Conservation (phyloP, 2,113 vertebrate species). For the Australoheros scitulus region DNA sequence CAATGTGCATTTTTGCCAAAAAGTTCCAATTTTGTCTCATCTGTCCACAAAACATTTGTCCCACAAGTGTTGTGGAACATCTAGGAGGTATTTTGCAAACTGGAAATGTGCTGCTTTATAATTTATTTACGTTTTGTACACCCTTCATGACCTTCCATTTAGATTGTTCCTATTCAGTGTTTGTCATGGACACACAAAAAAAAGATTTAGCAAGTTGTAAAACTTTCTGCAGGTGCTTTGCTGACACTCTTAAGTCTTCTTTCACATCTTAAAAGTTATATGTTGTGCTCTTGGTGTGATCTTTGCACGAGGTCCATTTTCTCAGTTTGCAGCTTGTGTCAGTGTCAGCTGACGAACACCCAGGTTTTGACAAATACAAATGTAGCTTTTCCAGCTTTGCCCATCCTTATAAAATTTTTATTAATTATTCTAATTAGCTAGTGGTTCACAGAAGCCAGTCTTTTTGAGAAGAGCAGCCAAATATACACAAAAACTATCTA, state of each 20-base stretch:
- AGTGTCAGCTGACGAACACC: neutral
- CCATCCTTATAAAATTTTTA: neutral
- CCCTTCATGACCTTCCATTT: neutral
- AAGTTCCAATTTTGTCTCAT: slow-evolving; percentile 10
- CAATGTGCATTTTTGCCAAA: neutral
- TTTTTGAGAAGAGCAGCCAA: neutral
- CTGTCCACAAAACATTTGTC: neutral
- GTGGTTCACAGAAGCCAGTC: neutral
- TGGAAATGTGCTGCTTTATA: neutral
- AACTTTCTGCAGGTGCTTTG: neutral
- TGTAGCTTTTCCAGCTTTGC: neutral
- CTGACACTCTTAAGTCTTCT: neutral
- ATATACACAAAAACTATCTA: slow-evolving; percentile 1
- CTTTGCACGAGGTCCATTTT: neutral
- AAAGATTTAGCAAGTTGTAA: neutral
- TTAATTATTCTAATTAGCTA: neutral
- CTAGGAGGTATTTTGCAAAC: neutral
- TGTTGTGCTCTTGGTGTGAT: neutral
- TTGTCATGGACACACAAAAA: neutral
- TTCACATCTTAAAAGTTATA: neutral
- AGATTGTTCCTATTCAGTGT: neutral
- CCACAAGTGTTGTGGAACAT: neutral
- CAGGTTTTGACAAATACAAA: neutral
- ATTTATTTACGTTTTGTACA: neutral
- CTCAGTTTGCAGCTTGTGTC: neutral